Base-by-base conservation (phyloP, 2,888 invertebrate genomes). In the Synanthedon tipuliformis region DNA sequence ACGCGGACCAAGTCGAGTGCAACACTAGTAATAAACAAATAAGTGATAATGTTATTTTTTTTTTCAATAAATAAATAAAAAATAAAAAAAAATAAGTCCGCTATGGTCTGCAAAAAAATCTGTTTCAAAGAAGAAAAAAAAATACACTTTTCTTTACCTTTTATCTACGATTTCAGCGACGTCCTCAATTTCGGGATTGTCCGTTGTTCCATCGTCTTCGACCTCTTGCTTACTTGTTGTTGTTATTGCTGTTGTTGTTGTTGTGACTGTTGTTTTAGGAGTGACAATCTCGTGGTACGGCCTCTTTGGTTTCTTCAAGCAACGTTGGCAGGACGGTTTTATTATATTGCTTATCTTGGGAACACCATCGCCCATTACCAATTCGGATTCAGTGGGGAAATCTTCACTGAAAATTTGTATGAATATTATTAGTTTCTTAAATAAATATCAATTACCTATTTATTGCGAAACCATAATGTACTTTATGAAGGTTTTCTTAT, bases 351-450 rank as follows among this genome's bases (percentile, higher is more conserved):
- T 58, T 2, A 53, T 59, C 55, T 74, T 64, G 0, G 81, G 69
- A 23, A 73, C 84, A 0, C 90, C 91, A 65, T 95, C 94, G 0
- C 95, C 95, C 59, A 95, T 82, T 64, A 94, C 91, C 40, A 95
- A 80, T 66, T 93, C 93, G 0, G 90, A 84, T 45, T 90, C 89
- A 4, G 90, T 79, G 3, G 90, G 84, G 63, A 79, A 87, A 16
- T 68, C 86, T 41, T 91, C 88, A 62, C 92, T 92, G 66, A 1
- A 65, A 72, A 57, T 3, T 0, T 49, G 7, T 12, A 45, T 13
- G 16, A 50, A 16, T 50, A 1, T 16, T 12, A 50, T 27, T 45
- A 13, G 45, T n/a, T n/a, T n/a, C n/a, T n/a, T n/a, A n/a, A n/a
- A n/a, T n/a, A n/a, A n/a, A n/a, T n/a, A n/a, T n/a, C n/a, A n/a